phyloP scores from a whole-genome alignment of 2,888 invertebrate genomes.

The Mythimna pallens region DNA sequence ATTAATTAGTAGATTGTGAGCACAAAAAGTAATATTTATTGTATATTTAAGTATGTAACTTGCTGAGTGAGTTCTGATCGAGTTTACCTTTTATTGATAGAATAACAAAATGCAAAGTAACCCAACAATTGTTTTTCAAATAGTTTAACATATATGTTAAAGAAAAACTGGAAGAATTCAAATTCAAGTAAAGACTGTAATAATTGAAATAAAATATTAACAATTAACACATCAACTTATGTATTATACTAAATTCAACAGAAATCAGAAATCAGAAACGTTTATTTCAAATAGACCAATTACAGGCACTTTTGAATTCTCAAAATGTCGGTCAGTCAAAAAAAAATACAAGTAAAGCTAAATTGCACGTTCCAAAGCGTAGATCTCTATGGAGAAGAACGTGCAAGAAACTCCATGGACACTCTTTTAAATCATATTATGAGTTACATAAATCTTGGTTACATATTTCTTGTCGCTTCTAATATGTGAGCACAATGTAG shows the following conservation, averaged over 20 bases:
- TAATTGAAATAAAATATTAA: background rate
- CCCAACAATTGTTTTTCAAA: background rate
- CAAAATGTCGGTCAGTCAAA: too few relatives aligned
- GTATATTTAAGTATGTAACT: constrained; percentile 74
- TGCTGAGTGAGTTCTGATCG: constrained; percentile 75
- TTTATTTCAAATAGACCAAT: too few relatives aligned
- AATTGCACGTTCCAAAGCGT: too few relatives aligned
- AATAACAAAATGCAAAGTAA: background rate
- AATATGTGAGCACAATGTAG: too few relatives aligned
- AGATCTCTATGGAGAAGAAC: too few relatives aligned
- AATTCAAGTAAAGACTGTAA: background rate
- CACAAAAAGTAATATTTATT: constrained; percentile 73
- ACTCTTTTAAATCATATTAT: too few relatives aligned
- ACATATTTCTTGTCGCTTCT: too few relatives aligned
- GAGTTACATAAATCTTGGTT: too few relatives aligned
- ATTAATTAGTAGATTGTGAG: constrained; percentile 87
- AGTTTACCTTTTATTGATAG: background rate
- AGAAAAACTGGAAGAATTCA: background rate
- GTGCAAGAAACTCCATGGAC: too few relatives aligned
- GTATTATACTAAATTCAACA: background rate
- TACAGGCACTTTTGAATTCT: too few relatives aligned
- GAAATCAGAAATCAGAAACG: too few relatives aligned
- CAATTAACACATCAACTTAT: background rate
- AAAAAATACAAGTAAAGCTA: too few relatives aligned
- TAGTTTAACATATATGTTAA: background rate